Conservation (phyloP, 2,888 invertebrate genomes). For the Sceliomorpha sp. region DNA sequence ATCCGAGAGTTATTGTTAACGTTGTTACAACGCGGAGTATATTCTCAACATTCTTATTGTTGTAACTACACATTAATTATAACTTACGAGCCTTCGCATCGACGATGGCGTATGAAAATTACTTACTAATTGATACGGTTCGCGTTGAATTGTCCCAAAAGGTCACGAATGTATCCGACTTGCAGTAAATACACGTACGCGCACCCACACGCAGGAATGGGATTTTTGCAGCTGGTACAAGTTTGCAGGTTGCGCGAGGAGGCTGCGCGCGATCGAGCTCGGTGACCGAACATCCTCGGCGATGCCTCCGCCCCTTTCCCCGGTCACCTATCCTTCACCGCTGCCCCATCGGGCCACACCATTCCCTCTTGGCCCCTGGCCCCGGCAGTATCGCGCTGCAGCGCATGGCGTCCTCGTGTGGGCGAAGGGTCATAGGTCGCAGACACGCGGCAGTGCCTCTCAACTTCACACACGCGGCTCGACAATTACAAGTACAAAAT, state of each 20-base stretch:
- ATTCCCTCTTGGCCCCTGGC: constrained; percentile 66
- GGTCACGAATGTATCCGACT: constrained; percentile 41
- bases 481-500: constrained; percentile 22
- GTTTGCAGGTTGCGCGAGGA: constrained; percentile 73
- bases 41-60: too few species aligned
- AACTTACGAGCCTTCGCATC: too few species aligned
- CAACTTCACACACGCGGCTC: constrained; percentile 52
- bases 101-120: too few species aligned
- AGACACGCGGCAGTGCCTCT: constrained; percentile 75
- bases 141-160: constrained; percentile 50
- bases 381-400: constrained; percentile 67
- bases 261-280: constrained; percentile 69
- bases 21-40: too few species aligned
- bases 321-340: constrained; percentile 59
- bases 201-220: constrained; percentile 59
- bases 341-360: constrained; percentile 65
- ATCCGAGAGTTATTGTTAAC: too few species aligned
- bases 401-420: constrained; percentile 76
- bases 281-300: constrained; percentile 68
- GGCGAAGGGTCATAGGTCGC: constrained; percentile 78
- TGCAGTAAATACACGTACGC: constrained; percentile 41
- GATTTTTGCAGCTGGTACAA: constrained; percentile 73
- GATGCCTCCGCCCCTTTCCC: constrained; percentile 57
- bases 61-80: constrained; percentile 1
- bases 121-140: constrained; percentile 36